These are phyloP conservation scores for Mustela lutreola DNA, from an alignment of 2,113 vertebrate species.

Conservation along the genomic window DNA sequence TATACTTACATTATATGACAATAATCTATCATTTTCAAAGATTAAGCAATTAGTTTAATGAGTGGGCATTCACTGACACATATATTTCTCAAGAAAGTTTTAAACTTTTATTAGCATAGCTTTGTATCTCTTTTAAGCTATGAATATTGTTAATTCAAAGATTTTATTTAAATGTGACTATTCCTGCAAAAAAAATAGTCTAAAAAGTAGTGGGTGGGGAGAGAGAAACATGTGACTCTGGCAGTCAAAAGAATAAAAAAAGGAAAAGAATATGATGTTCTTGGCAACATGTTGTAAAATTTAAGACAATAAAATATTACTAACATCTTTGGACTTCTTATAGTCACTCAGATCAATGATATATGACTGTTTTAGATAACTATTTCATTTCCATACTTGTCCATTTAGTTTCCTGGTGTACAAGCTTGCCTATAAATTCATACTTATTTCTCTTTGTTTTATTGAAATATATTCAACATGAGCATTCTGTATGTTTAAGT, in stretches of 20 bases:
- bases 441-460: not conserved
- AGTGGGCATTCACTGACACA: not conserved
- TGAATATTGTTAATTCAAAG: not conserved
- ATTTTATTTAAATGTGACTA: not conserved
- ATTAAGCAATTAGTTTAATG: conserved; percentile 28
- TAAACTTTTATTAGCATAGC: not conserved
- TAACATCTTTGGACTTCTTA: not conserved
- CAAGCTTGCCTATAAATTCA: not conserved
- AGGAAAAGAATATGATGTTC: not conserved
- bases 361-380: not conserved
- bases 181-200: not conserved
- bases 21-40: conserved; percentile 1
- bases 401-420: not conserved
- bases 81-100: conserved; percentile 8
- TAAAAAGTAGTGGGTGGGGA: not conserved
- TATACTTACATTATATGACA: conserved; percentile 24
- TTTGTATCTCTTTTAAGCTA: not conserved
- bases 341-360: not conserved
- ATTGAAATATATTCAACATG: not conserved
- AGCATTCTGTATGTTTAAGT: not conserved
- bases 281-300: not conserved
- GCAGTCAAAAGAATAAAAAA: not conserved
- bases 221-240: not conserved
- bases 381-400: not conserved
- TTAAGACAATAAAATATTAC: not conserved